phyloP scores from a whole-genome alignment of 2,797 vertebrate species.

The Alfaro cultratus region DNA sequence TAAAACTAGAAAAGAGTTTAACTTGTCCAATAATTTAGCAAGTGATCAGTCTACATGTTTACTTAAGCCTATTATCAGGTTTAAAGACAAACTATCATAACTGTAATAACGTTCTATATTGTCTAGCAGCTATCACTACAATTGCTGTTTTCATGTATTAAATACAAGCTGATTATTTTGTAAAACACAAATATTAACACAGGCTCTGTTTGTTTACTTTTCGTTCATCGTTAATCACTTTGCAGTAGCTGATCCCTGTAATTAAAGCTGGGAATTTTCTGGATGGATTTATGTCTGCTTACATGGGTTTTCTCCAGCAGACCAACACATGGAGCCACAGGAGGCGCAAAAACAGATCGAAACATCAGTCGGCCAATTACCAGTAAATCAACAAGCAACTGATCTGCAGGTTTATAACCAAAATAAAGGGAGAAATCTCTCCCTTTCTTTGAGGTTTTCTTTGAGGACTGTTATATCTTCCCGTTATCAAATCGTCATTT shows the following conservation, averaged over 20 bases:
- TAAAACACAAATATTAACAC: neutral
- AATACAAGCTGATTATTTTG: neutral
- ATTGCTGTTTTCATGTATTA: neutral
- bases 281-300: neutral
- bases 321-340: neutral
- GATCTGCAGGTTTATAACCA: neutral
- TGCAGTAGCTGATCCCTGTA: constrained; percentile 3
- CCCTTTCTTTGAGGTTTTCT: neutral
- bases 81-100: neutral
- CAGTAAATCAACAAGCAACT: neutral
- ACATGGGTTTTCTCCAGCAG: constrained; percentile 6
- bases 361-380: neutral
- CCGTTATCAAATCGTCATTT: neutral
- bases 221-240: neutral
- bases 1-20: neutral
- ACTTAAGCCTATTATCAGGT: neutral
- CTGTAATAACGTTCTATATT: neutral
- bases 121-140: neutral
- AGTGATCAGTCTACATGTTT: neutral
- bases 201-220: neutral
- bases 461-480: neutral
- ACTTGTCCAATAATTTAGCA: neutral
- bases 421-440: neutral
- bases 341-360: neutral
- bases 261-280: constrained; percentile 1